These are phyloP conservation scores for Paratilapia polleni DNA, from an alignment of 2,113 vertebrate species.

Conservation along the genomic window DNA sequence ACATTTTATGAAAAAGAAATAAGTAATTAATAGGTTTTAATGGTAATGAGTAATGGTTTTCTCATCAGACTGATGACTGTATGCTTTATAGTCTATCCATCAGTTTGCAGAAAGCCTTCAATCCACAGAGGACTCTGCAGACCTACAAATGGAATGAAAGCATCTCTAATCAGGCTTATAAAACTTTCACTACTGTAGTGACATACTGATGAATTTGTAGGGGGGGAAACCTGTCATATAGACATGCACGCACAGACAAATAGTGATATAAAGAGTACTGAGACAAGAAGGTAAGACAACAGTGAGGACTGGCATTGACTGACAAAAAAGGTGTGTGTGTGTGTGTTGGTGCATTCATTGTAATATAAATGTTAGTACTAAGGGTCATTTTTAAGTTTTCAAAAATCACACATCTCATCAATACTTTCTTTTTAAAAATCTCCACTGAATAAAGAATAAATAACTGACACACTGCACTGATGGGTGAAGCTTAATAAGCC, in stretches of 20 bases:
- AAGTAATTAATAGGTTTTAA: background rate
- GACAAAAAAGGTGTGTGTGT: background rate
- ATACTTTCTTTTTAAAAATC: background rate
- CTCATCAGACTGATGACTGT: background rate
- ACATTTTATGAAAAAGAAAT: too few species aligned
- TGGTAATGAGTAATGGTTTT: background rate
- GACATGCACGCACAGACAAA: background rate
- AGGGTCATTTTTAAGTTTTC: background rate
- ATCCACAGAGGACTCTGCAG: background rate
- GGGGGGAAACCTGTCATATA: background rate
- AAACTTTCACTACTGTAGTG: slow-evolving; percentile 2
- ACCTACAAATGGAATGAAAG: slow-evolving; percentile 8
- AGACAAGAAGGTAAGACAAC: background rate
- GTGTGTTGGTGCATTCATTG: background rate
- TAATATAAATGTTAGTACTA: background rate
- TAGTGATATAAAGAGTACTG: background rate
- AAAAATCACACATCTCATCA: background rate
- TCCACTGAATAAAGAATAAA: background rate
- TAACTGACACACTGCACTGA: background rate
- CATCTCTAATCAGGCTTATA: slow-evolving; percentile 1
- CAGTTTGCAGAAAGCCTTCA: background rate
- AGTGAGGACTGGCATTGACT: background rate
- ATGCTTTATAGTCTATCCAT: background rate
- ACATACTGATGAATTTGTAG: background rate
- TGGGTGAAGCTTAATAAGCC: background rate